phyloP scores from a whole-genome alignment of 2,113 vertebrate species.

The Hippocampus comes region DNA sequence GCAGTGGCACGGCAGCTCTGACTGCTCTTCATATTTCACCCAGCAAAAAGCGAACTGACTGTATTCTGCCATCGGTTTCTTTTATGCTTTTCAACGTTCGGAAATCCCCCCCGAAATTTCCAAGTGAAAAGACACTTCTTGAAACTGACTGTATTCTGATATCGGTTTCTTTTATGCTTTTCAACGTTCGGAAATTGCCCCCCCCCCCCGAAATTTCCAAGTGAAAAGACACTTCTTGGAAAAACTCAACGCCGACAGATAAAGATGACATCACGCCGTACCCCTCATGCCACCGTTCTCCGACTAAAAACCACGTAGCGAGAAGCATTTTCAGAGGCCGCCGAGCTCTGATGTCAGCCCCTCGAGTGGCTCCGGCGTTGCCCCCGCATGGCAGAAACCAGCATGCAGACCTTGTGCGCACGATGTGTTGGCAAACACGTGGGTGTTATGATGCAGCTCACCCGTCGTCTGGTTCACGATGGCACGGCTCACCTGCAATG shows the following conservation, averaged over 20 bases:
- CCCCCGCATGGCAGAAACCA: constrained; percentile 45
- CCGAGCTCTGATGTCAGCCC: constrained; percentile 34
- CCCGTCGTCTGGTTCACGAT: constrained; percentile 53
- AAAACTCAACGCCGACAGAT: neutral
- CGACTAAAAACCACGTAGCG: neutral
- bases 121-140: neutral
- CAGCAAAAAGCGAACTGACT: neutral
- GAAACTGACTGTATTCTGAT: neutral
- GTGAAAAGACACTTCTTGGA: neutral
- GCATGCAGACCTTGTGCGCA: constrained; percentile 38
- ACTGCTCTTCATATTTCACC: neutral
- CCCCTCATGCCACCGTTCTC: neutral
- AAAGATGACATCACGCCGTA: neutral
- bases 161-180: neutral
- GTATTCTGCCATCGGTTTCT: neutral
- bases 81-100: neutral
- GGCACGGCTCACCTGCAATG: constrained; percentile 57
- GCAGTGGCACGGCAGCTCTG: neutral
- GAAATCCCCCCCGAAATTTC: no score
- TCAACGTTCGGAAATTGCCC: neutral
- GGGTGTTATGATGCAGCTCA: constrained; percentile 49
- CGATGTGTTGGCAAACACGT: constrained; percentile 47
- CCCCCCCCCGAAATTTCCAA: no score
- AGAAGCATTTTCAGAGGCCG: neutral
- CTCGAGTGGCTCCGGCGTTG: constrained; percentile 24